phyloP scores from a whole-genome alignment of 2,797 vertebrate species.

The Numenius phaeopus region DNA sequence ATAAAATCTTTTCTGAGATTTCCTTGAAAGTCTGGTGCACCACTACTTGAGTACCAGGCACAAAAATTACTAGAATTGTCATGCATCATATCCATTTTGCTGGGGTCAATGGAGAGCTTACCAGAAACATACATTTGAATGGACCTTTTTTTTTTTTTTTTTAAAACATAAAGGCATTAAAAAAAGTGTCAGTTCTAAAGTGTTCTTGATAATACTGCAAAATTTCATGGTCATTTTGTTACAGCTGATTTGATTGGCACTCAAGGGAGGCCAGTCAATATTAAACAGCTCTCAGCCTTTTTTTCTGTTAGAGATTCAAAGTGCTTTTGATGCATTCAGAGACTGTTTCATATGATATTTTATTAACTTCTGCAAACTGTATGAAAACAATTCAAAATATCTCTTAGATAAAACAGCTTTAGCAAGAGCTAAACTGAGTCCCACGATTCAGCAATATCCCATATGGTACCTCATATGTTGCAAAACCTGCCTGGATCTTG shows the following conservation, averaged over 20 bases:
- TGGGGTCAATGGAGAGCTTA: background rate
- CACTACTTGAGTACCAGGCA: background rate
- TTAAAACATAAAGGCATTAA: background rate
- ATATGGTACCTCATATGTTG: conserved; percentile 46
- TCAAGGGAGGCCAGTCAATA: conserved; percentile 15
- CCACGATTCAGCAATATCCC: conserved; percentile 5
- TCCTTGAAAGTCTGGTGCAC: background rate
- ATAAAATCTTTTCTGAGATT: background rate
- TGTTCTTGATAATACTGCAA: background rate
- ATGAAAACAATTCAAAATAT: conserved; percentile 68
- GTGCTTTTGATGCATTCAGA: conserved; percentile 42
- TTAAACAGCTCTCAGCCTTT: conserved; percentile 4
- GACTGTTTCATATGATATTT: conserved; percentile 58
- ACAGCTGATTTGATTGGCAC: conserved; percentile 38
- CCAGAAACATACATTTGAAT: background rate
- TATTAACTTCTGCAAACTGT: conserved; percentile 56
- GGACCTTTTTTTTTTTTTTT: background rate
- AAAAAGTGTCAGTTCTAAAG: background rate
- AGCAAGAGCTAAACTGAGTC: conserved; percentile 39
- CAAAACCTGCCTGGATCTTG: conserved; percentile 44
- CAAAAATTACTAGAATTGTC: background rate
- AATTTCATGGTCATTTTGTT: conserved; percentile 40
- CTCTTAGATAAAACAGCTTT: conserved; percentile 55
- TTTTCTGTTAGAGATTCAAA: conserved; percentile 24
- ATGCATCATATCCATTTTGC: background rate